Base-by-base conservation (phyloP, 2,797 vertebrate species). In the Oreochromis grahami region DNA sequence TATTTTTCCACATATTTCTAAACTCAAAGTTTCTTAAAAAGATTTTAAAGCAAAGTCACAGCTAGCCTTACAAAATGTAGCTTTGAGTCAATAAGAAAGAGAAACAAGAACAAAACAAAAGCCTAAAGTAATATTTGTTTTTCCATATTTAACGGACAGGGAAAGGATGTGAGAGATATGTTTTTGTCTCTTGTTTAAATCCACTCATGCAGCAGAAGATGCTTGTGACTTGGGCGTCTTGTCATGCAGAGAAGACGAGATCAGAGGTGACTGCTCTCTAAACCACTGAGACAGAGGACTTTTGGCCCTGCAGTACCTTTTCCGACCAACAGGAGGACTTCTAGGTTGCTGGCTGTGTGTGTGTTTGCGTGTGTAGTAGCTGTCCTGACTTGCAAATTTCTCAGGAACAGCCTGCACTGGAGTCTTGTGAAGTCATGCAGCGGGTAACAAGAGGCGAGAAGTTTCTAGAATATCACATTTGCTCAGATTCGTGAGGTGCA, bases 331-430 rank as follows among this genome's bases (percentile, higher is more conserved):
- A 90, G 91, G 91, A 68, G 89, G 81, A 76, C 88, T 78, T 79
- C 70, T 86, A 50, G n/a, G 82, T 77, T 76, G 45, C 79, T 88
- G 26, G 45, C 36, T 84, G 45, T 82, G 79, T 88, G 65, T 80
- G 78, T 53, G 45, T 83, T 82, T 80, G 41, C 48, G 26, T 85
- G 82, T 77, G 43, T 70, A 60, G 50, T 86, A 89, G 89, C 88
- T 94, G 90, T 89, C 90, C 83, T 82, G 89, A 90, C 92, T 91
- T 94, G 93, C 85, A 88, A 76, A 91, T 84, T 87, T 94, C 80
- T 87, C 88, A 89, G 89, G 90, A 92, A 89, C 87, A 91, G 88
- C 80, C 83, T 91, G 88, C 91, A 55, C 89, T 77, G 68, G 56
- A 88, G 77, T 82, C 76, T 78, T 88, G 85, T 91, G 88, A 92